Evolutionary conservation across 2,797 vertebrate species (phyloP).

Genomic region (Nyctalus aviator): DNA sequence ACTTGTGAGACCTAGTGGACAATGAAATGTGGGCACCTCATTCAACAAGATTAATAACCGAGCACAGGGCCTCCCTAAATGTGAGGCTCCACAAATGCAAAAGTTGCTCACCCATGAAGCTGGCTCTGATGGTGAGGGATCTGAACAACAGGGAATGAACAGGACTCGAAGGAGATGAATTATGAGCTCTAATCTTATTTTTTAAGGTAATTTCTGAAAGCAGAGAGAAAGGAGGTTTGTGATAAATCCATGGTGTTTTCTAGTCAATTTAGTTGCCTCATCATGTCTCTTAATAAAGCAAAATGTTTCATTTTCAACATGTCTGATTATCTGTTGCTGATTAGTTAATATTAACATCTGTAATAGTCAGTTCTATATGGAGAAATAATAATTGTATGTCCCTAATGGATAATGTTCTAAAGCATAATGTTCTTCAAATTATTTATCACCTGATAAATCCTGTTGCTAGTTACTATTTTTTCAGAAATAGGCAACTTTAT

Average conservation of each 20-base stretch:
- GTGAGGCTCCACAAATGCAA: no score
- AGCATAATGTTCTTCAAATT: conserved; percentile 17
- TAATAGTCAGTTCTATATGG: neutral
- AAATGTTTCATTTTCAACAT: conserved; percentile 32
- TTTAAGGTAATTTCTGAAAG: neutral
- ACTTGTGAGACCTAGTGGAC: neutral
- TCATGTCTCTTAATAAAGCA: neutral
- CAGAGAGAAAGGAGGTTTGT: neutral
- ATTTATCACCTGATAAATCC: conserved; percentile 28
- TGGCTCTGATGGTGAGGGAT: neutral
- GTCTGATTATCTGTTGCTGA: neutral
- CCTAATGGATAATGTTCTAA: conserved; percentile 25
- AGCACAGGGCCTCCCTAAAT: neutral
- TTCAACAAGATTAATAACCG: neutral
- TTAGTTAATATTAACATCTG: neutral
- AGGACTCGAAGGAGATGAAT: neutral
- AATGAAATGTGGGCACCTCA: neutral
- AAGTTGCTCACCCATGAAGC: neutral
- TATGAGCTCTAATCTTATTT: neutral
- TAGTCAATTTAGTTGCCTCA: neutral
- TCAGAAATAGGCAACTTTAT: conserved; percentile 28
- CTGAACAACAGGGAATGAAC: neutral
- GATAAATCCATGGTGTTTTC: neutral
- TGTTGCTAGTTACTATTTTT: neutral
- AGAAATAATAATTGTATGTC: conserved; percentile 14